Evolutionary conservation across 2,888 invertebrate genomes (phyloP), one percentile per base, ranked within the genome.

Genomic region (Diaprepes abbreviatus): DNA sequence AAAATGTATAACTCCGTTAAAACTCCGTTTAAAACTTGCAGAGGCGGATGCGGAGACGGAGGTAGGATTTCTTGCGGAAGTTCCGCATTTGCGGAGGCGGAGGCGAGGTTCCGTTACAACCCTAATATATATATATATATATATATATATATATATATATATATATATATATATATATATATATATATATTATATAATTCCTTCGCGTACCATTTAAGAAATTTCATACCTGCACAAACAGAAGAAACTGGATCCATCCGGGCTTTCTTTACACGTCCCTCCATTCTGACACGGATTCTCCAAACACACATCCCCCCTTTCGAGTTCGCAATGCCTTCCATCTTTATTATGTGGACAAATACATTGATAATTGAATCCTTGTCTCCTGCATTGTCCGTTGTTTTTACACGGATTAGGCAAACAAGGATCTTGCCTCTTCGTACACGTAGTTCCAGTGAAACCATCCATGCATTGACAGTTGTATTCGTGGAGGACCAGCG

Each of bases 221-320:
- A 9, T 12, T 12, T 28, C 59, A 10, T 38, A 69, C 64, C 69
- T 89, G 81, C 97, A 98, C 1, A 95, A 86, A 78, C 97, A 98
- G 84, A 95, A 95, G 88, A 93, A 97, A 28, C 93, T 93, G 24
- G 92, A 93, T 50, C 93, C 92, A 78, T 95, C 95, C 0, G 93
- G 91, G 79, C 94, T 94, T 80, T 94, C 93, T 75, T 94, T 91
- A 77, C 97, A 97, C 0, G 95, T 94, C 1, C 96, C 97, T 6
- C 96, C 96, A 81, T 97, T 96, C 77, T 91, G 90, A 81, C 97
- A 97, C 0, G 96, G 96, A 79, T 92, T 93, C 57, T 89, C 91
- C 57, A 92, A 91, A 80, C 96, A 97, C 0, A 91, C 92, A 77
- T 95, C 93, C 31, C 93, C 93, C 75, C 92, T 88, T 81, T 95